Conservation (phyloP, 2,797 vertebrate species). For the Diplodus puntazzo region DNA sequence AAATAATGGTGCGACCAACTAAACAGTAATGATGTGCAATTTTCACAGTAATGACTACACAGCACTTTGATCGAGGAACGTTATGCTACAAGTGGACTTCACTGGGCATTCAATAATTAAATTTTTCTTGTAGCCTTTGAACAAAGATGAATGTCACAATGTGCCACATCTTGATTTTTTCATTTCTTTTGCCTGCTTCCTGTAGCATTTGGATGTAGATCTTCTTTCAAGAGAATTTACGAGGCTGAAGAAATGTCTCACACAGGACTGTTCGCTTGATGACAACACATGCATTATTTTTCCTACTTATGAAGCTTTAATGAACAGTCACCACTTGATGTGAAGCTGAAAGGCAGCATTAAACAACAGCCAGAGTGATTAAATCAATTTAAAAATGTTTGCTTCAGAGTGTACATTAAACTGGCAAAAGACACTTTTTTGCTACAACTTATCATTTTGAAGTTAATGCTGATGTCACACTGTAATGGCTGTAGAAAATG, state of each 20-base stretch:
- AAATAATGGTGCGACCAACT: conserved; percentile 24
- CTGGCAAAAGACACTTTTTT: no score
- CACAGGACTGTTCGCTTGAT: not conserved
- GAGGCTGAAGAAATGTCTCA: not conserved
- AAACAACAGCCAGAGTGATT: not conserved
- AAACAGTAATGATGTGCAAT: not conserved
- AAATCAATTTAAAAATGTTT: not conserved
- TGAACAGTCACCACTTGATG: not conserved
- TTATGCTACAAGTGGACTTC: not conserved
- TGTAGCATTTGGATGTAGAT: not conserved
- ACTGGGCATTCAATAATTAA: not conserved
- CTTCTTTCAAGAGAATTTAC: not conserved
- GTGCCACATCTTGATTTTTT: not conserved
- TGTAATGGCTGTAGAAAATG: no score
- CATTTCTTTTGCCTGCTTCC: not conserved
- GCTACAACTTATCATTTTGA: no score
- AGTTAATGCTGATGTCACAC: no score
- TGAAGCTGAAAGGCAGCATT: not conserved
- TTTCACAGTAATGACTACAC: not conserved
- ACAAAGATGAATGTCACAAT: not conserved
- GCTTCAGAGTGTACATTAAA: not conserved
- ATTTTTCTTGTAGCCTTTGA: not conserved
- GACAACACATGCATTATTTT: not conserved
- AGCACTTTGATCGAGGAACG: not conserved
- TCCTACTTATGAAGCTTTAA: not conserved